Evolutionary conservation across 1,140 invertebrate genomes (phyloP).

Genomic region (Drosophila subobscura): DNA sequence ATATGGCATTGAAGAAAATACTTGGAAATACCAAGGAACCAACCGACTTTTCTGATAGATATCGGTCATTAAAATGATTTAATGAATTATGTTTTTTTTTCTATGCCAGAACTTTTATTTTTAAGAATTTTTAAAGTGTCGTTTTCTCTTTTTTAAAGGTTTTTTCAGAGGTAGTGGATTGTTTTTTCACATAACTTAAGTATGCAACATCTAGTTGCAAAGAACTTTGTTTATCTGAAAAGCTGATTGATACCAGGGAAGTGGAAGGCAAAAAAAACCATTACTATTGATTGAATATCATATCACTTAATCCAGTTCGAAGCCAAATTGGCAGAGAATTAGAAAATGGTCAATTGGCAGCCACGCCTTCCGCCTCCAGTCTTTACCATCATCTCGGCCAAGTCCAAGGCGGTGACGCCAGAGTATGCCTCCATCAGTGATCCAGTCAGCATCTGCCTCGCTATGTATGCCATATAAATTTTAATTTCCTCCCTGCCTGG

Average conservation of each 20-base stretch:
- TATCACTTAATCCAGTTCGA: conserved; percentile 74
- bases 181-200: no score
- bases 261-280: background rate
- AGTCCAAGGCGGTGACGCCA: conserved; percentile 21
- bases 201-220: no score
- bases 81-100: no score
- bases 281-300: conserved; percentile 69
- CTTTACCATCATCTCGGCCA: conserved; percentile 16
- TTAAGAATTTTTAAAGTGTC: no score
- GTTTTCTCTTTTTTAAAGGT: no score
- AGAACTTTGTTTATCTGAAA: conserved; percentile 4
- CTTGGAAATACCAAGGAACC: no score
- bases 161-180: no score
- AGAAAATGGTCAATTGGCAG: conserved; percentile 73
- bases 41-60: no score
- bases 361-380: conserved; percentile 65
- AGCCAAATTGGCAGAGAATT: conserved; percentile 61
- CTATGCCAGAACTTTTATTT: no score
- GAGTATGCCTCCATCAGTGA: conserved; percentile 32
- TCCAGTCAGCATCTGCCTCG: conserved; percentile 45
- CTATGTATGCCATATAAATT: conserved; percentile 70
- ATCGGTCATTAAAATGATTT: no score
- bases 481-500: conserved; percentile 68
- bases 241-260: conserved; percentile 49
- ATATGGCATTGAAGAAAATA: no score